Percentiles rank a stretch among this genome's conserved stretches.
Evolutionary conservation across 1,140 invertebrate genomes (phyloP).

Genomic region (Anastrepha ludens): DNA sequence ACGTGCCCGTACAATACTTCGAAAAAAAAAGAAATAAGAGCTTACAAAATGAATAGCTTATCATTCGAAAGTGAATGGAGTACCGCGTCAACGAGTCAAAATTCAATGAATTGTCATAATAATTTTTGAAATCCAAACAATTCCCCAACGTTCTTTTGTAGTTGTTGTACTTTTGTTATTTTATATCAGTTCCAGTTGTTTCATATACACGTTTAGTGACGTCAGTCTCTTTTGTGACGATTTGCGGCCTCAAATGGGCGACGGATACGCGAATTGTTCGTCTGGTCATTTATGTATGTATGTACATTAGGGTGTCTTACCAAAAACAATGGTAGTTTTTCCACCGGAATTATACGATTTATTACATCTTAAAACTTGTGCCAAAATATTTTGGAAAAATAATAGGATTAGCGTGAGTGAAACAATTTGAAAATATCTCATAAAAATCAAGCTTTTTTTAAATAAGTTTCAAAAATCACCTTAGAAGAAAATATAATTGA

Average conservation of each 20-base stretch:
- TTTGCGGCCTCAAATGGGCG: neutral
- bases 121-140: neutral
- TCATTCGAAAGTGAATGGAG: neutral
- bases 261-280: neutral
- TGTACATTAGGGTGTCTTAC: neutral
- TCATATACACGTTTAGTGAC: neutral
- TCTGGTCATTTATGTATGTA: neutral
- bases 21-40: neutral
- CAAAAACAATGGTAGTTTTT: neutral
- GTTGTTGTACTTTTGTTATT: too few relatives aligned
- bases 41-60: neutral
- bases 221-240: constrained; percentile 7
- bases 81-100: neutral
- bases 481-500: too few relatives aligned
- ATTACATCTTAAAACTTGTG: too few relatives aligned
- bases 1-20: neutral
- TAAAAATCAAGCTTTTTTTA: too few relatives aligned
- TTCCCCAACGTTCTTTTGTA: neutral
- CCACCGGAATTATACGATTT: too few relatives aligned
- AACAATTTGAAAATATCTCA: too few relatives aligned
- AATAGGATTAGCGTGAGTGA: too few relatives aligned
- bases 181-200: too few relatives aligned
- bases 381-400: too few relatives aligned
- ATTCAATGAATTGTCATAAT: neutral
- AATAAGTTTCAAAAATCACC: too few relatives aligned